Evolutionary conservation across 2,113 vertebrate genomes (phyloP).

Genomic region (Megaceryle maxima): DNA sequence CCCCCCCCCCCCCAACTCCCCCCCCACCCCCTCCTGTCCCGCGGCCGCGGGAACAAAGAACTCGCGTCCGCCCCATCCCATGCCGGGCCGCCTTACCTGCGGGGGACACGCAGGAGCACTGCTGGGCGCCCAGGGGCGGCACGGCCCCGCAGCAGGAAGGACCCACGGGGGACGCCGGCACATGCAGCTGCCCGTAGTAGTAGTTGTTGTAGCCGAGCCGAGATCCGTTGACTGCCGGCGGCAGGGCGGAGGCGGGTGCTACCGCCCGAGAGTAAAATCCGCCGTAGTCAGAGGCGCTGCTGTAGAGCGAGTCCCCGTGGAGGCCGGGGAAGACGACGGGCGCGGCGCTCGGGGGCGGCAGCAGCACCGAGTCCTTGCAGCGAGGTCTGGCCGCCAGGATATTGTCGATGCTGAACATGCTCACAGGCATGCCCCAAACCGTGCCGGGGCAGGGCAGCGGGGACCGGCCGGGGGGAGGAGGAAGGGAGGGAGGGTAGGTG

Average conservation of each 20-base stretch:
- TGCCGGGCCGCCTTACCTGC: conserved; percentile 76
- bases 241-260: conserved; percentile 81
- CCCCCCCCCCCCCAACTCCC: too few relatives aligned
- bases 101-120: conserved; percentile 89
- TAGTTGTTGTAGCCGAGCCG: conserved; percentile 91
- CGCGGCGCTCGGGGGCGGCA: conserved; percentile 81
- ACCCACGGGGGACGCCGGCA: conserved; percentile 85
- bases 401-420: conserved; percentile 99
- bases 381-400: conserved; percentile 93
- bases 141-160: conserved; percentile 90
- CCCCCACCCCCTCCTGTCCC: too few relatives aligned
- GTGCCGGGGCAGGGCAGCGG: conserved; percentile 39
- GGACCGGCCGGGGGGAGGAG: background rate
- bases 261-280: conserved; percentile 88
- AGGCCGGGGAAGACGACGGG: conserved; percentile 86
- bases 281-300: conserved; percentile 82
- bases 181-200: conserved; percentile 94
- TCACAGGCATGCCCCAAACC: conserved; percentile 88
- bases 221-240: conserved; percentile 78
- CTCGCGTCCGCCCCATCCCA: background rate
- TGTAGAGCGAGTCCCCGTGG: conserved; percentile 86
- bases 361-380: conserved; percentile 91
- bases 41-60: background rate
- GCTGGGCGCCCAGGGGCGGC: conserved; percentile 86
- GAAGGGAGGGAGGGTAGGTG: background rate